Base-by-base conservation (phyloP, 2,113 vertebrate genomes). In the Dromas ardeola region DNA sequence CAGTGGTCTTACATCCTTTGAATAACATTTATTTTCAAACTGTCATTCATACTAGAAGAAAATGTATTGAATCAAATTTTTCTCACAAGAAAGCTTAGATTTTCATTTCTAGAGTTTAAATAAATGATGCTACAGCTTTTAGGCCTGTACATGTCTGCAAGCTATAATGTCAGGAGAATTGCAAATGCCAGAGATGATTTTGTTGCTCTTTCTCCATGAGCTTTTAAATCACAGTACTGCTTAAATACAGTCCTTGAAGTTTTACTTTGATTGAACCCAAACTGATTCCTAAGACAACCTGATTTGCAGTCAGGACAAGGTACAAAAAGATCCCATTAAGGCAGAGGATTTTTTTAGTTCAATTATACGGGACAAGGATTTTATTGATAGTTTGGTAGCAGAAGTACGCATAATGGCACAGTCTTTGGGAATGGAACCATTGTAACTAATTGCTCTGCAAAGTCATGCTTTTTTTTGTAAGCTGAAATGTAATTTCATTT, bases 231-330 rank as follows among this genome's bases (percentile, higher is more conserved):
- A 73, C 11, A 29, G 27, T 29, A 27, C 58, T 90, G 47, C 43
- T 88, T 82, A 90, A 95, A 88, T 23, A 53, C 11, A 66, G 69
- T 49, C 34, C 73, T 95, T 87, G 84, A 95, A 93, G n/a, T 71
- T 91, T 70, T 42, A 62, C 65, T 59, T 84, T 91, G 65, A 81
- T 58, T 84, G 72, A 86, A 81, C 15, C 7, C 43, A 71, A 78
- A 74, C 55, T 84, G 65, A 62, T 89, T 63, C 55, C 42, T 27
- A n/a, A 78, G 45, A 74, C 23, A 74, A 29, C 19, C 53, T 92
- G 53, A 83, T 88, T 77, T 81, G 55, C 10, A 5, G 67, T 62
- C 58, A 90, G 58, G 83, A 50, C 27, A 74, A 92, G 22, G 12
- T 74, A 63, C 66, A 62, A 32, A 78, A 73, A 71, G 32, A 58